Base-by-base conservation (phyloP, 2,113 vertebrate species). In the Xenopus borealis region DNA sequence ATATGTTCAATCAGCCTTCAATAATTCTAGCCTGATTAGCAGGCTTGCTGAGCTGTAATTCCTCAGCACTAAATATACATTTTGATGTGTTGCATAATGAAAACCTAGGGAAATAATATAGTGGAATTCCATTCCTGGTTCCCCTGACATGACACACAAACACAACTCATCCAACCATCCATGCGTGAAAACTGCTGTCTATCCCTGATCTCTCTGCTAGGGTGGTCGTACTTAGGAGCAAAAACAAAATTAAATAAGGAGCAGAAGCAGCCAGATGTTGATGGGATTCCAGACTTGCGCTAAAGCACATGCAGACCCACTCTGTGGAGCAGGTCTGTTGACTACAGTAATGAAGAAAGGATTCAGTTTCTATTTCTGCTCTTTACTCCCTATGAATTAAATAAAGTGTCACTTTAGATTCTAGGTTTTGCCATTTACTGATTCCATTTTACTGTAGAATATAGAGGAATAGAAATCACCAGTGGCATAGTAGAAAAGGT, bases 181-280 rank as follows among this genome's bases (percentile, higher is more conserved):
- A 1, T 66, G 84, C 64, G 0, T 66, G 78, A 68, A 77, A 78
- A 12, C 65, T 52, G 63, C 53, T 10, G 68, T 72, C 69, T 84
- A 76, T 86, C 85, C 77, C 79, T 1, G 50, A 19, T 20, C 73
- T 72, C 77, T 58, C 89, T 86, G 72, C 81, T 80, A 78, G 89
- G 91, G 90, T 91, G 91, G 89, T 91, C 89, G 78, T 84, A 84
- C 83, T 80, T 58, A 64, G 13, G 46, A 76, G 79, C 79, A 71
- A 77, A 85, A 77, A 78, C 80, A 10, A 90, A 87, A 87, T 87
- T 88, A 93, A 92, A 92, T 89, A 92, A 78, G 75, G 78, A 12
- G 82, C 47, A 89, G 87, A 82, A 82, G 62, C 40, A 57, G 85
- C 87, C 90, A 92, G 90, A 91, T 93, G 91, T 89, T 83, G 78